A percentile compares a stretch with the other conserved stretches of the same genome.
phyloP scores from a whole-genome alignment of 1,140 invertebrate species.

The Gyrodactylus salaris region DNA sequence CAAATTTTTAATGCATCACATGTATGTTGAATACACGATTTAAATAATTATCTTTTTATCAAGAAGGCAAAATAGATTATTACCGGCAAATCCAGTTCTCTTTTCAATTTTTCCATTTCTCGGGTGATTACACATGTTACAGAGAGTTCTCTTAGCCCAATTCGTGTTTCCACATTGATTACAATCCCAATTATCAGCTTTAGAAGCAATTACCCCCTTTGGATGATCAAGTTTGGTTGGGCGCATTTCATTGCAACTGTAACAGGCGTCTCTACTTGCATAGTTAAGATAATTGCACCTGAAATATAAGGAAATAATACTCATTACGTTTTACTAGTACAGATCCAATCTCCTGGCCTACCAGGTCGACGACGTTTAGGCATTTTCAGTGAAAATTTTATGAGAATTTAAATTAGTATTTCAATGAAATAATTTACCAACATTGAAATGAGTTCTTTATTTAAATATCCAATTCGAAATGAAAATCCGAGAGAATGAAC shows the following conservation, averaged over 20 bases:
- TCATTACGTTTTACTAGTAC: neutral
- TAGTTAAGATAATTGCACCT: slow-evolving; percentile 26
- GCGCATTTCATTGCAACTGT: slow-evolving; percentile 53
- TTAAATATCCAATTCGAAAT: neutral
- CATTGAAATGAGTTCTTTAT: neutral
- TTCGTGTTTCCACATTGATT: slow-evolving; percentile 68
- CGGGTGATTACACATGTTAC: slow-evolving; percentile 92
- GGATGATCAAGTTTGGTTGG: slow-evolving; percentile 61
- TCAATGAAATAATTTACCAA: neutral
- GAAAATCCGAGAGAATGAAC: neutral
- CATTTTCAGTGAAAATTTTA: neutral
- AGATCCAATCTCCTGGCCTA: neutral
- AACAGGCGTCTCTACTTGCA: slow-evolving; percentile 15
- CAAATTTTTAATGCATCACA: neutral
- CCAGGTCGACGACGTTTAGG: too few species aligned
- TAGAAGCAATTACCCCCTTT: slow-evolving; percentile 50
- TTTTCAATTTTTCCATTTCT: slow-evolving; percentile 28
- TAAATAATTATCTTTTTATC: too few species aligned
- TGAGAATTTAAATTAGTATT: neutral
- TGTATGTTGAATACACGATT: too few species aligned
- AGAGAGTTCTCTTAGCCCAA: slow-evolving; percentile 71
- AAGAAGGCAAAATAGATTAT: neutral
- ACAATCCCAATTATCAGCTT: slow-evolving; percentile 35
- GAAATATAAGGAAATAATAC: slow-evolving; percentile 42
- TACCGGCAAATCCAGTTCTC: slow-evolving; percentile 14